Conservation (phyloP, 1,140 invertebrate genomes). For the Oscheius sp. region DNA sequence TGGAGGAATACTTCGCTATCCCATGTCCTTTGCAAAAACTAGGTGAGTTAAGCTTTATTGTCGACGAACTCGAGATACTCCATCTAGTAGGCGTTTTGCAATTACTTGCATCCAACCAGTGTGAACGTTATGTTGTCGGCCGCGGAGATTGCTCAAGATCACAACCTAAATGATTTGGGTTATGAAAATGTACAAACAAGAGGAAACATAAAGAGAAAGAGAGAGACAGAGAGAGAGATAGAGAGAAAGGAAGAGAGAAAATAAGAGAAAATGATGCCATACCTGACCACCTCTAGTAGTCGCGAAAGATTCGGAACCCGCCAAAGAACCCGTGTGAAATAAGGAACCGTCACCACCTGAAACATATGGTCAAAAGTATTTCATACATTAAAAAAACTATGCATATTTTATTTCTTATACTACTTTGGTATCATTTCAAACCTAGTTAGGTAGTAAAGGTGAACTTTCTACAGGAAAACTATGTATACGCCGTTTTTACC, state of each 20-base stretch:
- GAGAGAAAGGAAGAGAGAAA: no score
- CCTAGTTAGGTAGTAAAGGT: no score
- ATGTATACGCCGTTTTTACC: no score
- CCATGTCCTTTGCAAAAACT: neutral
- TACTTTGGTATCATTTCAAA: no score
- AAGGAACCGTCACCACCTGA: conserved; percentile 8
- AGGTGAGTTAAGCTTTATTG: conserved; percentile 7
- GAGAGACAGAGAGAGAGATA: no score
- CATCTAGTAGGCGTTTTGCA: conserved; percentile 3
- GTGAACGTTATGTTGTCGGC: conserved; percentile 15
- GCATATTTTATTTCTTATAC: no score
- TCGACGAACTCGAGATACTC: no score
- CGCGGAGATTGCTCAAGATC: conserved; percentile 24
- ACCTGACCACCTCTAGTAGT: neutral
- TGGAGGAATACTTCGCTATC: neutral
- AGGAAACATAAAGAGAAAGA: no score
- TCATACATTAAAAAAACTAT: no score
- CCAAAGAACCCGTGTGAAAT: conserved; percentile 24
- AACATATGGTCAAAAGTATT: no score
- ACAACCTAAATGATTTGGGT: neutral
- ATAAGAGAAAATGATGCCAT: neutral
- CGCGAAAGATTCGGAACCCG: conserved; percentile 17
- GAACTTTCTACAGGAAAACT: no score
- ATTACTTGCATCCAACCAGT: conserved; percentile 25
- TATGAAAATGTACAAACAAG: no score